These are phyloP conservation scores for Adoxophyes honmai DNA, from an alignment of 1,140 invertebrate species.

Conservation along the genomic window DNA sequence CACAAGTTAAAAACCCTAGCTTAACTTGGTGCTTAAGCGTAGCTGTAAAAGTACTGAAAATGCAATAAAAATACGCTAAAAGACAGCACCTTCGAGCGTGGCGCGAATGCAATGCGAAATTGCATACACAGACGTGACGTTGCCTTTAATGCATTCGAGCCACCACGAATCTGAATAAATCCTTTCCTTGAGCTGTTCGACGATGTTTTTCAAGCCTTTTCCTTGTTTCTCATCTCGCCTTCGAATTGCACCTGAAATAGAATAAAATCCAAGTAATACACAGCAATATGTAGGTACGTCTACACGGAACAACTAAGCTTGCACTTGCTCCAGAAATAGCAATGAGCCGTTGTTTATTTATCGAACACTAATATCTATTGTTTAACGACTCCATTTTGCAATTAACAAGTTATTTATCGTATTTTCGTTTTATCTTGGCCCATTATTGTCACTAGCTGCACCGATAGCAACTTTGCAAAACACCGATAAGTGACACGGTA, in stretches of 20 bases:
- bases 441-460: conserved; percentile 39
- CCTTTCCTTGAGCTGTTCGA: neutral
- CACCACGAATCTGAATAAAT: conserved; percentile 3
- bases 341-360: conserved; percentile 13
- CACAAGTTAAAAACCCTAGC: no score
- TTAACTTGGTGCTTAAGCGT: no score
- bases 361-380: conserved; percentile 8
- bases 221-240: neutral
- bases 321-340: neutral
- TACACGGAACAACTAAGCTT: no score
- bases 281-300: no score
- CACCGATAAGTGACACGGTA: conserved; percentile 39
- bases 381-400: conserved; percentile 7
- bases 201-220: neutral
- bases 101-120: conserved; percentile 4
- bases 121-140: conserved; percentile 7
- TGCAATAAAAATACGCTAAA: neutral
- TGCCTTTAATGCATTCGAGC: conserved; percentile 1
- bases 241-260: neutral
- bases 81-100: neutral
- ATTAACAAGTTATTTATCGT: conserved; percentile 35
- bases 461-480: conserved; percentile 64
- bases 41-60: neutral
- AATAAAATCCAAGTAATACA: neutral
- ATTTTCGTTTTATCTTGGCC: conserved; percentile 46